Evolutionary conservation across 2,888 invertebrate species (phyloP), one percentile per base, ranked within the genome.

Genomic region (Camponotus fellah): DNA sequence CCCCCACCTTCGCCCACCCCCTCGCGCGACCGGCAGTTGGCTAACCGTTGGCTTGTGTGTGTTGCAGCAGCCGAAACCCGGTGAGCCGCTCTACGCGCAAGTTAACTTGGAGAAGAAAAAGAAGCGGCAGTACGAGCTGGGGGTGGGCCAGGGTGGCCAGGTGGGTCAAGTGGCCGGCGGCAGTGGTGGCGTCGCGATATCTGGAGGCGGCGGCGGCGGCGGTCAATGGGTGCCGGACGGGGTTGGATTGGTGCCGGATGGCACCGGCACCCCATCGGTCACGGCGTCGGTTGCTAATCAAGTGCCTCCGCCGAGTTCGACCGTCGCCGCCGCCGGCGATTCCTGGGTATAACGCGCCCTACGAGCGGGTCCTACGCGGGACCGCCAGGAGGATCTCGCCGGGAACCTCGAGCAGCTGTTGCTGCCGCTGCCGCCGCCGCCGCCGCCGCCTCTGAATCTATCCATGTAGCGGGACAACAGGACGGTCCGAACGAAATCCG

Each of bases 101-200:
- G 96, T 96, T 90, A 96, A 96, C 94, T 95, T 96, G 92, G 96
- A 96, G 92, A 96, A 96, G 95, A 96, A 96, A 94, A 96, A 96
- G 93, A 96, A 96, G 92, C 95, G 96, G 87, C 94, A 94, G 91
- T 94, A 93, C 92, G 94, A 94, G 92, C 92, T 94, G 92, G 94
- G 94, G 92, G 93, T 94, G 92, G 94, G 93, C 90, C 93, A 92
- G 89, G 79, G 76, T 77, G 92, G 92, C 88, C 95, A 95, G 84
- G 93, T 91, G 86, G 91, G 90, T 84, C 72, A 81, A 17, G 89
- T 90, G 87, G 93, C 90, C 60, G 86, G 90, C 75, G 91, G 88
- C 34, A 86, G 85, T 10, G 85, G 85, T 46, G 89, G 94, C 88
- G 92, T 93, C 86, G 92, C 91, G 85, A 69, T 58, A 17, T 66